A percentile compares a stretch with the other conserved stretches of the same genome.
Conservation (phyloP, 2,113 vertebrate genomes). For the Mesembrinibis cayennensis region DNA sequence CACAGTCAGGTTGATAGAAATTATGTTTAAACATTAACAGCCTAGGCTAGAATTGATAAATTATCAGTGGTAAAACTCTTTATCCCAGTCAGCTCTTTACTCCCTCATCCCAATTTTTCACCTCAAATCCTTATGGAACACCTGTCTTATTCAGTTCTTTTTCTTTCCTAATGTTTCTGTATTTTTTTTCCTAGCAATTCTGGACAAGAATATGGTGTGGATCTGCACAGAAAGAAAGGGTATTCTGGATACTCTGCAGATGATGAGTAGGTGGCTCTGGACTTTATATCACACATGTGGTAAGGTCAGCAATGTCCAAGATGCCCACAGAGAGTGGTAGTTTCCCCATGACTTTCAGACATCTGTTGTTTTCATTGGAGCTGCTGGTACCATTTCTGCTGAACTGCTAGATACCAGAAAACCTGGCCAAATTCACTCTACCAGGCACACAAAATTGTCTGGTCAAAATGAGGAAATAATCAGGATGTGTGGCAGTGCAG, state of each 20-base stretch:
- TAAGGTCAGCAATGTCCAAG: not conserved
- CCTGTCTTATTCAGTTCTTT: not conserved
- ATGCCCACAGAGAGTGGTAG: not conserved
- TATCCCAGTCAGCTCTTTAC: not conserved
- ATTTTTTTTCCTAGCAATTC: not conserved
- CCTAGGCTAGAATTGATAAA: not conserved
- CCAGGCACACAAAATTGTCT: not conserved
- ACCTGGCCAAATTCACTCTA: not conserved
- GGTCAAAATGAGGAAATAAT: not conserved
- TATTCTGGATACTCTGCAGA: not conserved
- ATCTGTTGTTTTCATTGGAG: conserved; percentile 5
- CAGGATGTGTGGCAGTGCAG: not conserved
- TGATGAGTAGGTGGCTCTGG: not conserved
- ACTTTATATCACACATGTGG: not conserved
- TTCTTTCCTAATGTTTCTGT: not conserved
- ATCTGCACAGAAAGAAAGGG: not conserved
- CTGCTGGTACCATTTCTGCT: not conserved
- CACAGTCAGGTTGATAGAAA: not conserved
- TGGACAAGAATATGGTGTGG: not conserved
- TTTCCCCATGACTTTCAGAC: not conserved
- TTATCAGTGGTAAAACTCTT: not conserved
- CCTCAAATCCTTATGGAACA: not conserved
- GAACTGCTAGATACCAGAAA: not conserved
- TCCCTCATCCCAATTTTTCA: not conserved
- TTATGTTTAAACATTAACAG: not conserved